Evolutionary conservation across 53 echinoderm and acorn worm genomes (phyloP).

Genomic region (Mesocentrotus franciscanus): DNA sequence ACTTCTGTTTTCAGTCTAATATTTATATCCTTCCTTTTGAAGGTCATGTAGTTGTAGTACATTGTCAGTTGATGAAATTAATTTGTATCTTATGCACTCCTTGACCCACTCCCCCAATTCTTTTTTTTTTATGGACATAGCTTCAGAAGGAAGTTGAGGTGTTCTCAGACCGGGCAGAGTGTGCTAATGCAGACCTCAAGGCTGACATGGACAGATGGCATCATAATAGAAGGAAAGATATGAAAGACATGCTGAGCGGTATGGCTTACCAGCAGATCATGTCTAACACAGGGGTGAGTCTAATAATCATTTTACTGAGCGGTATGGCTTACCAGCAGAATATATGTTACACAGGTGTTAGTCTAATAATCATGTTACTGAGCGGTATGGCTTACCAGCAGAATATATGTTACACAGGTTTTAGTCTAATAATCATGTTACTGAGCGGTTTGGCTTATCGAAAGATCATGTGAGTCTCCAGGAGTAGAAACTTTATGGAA

Average conservation of each 20-base stretch:
- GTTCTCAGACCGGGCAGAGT: slow-evolving; percentile 88
- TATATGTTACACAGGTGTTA: slow-evolving; percentile 80
- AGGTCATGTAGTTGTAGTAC: neutral
- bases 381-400: slow-evolving; percentile 77
- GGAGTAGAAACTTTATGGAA: neutral
- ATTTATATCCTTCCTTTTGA: neutral
- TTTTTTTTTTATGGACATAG: slow-evolving; percentile 37
- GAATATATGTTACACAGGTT: slow-evolving; percentile 79
- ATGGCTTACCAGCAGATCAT: slow-evolving; percentile 80
- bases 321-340: slow-evolving; percentile 75
- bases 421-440: slow-evolving; percentile 52
- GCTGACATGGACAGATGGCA: slow-evolving; percentile 99
- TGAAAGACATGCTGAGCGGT: slow-evolving; percentile 81
- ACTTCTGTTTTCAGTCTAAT: too few species aligned
- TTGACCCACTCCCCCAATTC: neutral
- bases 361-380: slow-evolving; percentile 43
- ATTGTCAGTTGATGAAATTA: neutral
- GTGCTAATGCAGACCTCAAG: slow-evolving; percentile 96
- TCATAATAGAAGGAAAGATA: slow-evolving; percentile 91
- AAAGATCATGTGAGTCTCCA: slow-evolving; percentile 62
- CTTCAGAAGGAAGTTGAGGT: slow-evolving; percentile 93
- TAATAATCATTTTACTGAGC: slow-evolving; percentile 48
- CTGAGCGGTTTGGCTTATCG: slow-evolving; percentile 69
- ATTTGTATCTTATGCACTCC: neutral
- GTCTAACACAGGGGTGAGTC: slow-evolving; percentile 82